Percentiles rank a stretch among this genome's conserved stretches.
These are phyloP conservation scores for Perca flavescens DNA, from an alignment of 2,113 vertebrate species.

Conservation along the genomic window DNA sequence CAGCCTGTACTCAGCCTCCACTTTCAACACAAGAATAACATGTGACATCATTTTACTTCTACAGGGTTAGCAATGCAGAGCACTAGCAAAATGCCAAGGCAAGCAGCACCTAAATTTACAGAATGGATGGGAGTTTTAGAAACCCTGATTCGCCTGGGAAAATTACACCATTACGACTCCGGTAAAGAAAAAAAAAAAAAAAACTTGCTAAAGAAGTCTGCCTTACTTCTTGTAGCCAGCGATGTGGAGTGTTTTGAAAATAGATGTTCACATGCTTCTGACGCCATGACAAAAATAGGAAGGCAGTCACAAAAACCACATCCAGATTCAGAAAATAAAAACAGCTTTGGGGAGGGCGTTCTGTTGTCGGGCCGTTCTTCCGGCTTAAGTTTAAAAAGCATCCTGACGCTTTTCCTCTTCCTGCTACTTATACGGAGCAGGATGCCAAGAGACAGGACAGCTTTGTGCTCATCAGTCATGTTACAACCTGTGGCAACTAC, in stretches of 20 bases:
- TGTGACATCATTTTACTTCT: conserved; percentile 77
- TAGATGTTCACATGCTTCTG: conserved; percentile 31
- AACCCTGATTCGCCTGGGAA: conserved; percentile 16
- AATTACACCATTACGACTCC: background rate
- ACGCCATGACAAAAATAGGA: conserved; percentile 51
- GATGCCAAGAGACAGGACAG: conserved; percentile 46
- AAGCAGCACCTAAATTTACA: conserved; percentile 27
- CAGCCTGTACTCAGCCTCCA: conserved; percentile 35
- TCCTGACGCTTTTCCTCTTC: conserved; percentile 70
- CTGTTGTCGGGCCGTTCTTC: conserved; percentile 45
- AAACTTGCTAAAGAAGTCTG: background rate
- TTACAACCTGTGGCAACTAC: conserved; percentile 1
- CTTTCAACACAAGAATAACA: conserved; percentile 71
- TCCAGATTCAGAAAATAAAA: conserved; percentile 37
- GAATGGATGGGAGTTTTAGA: background rate
- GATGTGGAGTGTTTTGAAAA: conserved; percentile 22
- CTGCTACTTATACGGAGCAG: conserved; percentile 59
- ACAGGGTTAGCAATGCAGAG: conserved; percentile 13
- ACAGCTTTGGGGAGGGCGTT: background rate
- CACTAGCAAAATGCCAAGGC: conserved; percentile 11
- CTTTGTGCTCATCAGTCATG: conserved; percentile 33
- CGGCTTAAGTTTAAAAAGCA: conserved; percentile 56
- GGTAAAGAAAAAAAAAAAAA: background rate
- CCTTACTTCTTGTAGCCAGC: background rate
- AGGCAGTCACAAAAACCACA: conserved; percentile 52